Evolutionary conservation across 2,797 vertebrate genomes (phyloP).

Genomic region (Neosilurus mollespiculum): DNA sequence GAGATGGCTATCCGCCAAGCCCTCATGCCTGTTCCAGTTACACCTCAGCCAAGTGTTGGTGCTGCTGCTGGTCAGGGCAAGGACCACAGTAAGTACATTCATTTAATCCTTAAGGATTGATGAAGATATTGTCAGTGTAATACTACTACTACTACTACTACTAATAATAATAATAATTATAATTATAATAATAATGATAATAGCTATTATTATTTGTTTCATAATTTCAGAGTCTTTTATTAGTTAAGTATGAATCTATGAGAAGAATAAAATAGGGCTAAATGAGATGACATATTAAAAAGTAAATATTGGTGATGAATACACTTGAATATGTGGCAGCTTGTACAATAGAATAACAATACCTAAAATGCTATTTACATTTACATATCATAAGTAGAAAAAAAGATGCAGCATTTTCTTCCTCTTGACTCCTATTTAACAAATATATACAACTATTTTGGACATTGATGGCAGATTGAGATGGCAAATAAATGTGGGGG

Average conservation of each 20-base stretch:
- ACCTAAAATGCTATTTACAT: not conserved
- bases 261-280: not conserved
- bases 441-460: no score
- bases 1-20: slow-evolving; percentile 97
- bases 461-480: no score
- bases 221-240: not conserved
- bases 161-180: not conserved
- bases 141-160: not conserved
- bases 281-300: not conserved
- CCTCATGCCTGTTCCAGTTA: slow-evolving; percentile 97
- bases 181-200: not conserved
- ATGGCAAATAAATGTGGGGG: no score
- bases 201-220: not conserved
- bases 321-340: not conserved
- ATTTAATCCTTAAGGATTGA: not conserved
- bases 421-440: no score
- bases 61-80: slow-evolving; percentile 85
- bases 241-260: not conserved
- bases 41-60: slow-evolving; percentile 90
- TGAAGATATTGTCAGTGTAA: not conserved
- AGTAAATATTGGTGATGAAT: not conserved
- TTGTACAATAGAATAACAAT: not conserved
- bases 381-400: not conserved
- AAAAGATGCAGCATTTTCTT: not conserved
- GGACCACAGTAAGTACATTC: slow-evolving; percentile 88